Conservation (phyloP, 2,797 vertebrate genomes). For the Etheostoma perlongum region DNA sequence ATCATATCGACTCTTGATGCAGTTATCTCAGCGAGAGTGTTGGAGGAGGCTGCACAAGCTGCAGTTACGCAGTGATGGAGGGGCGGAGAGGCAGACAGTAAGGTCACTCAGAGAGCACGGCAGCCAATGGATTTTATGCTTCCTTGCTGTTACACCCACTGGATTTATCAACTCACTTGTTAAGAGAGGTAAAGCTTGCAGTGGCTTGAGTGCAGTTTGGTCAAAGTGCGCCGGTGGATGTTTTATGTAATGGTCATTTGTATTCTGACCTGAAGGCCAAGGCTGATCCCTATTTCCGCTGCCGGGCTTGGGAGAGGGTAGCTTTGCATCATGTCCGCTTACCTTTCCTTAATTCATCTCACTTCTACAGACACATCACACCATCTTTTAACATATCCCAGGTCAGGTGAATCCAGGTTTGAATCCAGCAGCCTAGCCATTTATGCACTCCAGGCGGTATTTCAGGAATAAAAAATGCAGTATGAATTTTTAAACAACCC, state of each 20-base stretch:
- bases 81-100: constrained; percentile 49
- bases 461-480: constrained; percentile 51
- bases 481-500: constrained; percentile 60
- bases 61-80: constrained; percentile 47
- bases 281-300: constrained; percentile 30
- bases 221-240: constrained; percentile 55
- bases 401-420: constrained; percentile 34
- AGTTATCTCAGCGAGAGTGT: constrained; percentile 47
- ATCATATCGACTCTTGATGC: constrained; percentile 44
- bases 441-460: constrained; percentile 46
- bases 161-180: constrained; percentile 67
- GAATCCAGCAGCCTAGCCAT: constrained; percentile 23
- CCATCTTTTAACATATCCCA: constrained; percentile 17
- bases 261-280: constrained; percentile 43
- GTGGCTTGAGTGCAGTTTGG: constrained; percentile 53
- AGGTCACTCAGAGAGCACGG: constrained; percentile 67
- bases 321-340: constrained; percentile 21
- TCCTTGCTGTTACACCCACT: constrained; percentile 60
- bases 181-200: constrained; percentile 51
- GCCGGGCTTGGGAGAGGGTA: not conserved
- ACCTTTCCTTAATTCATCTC: constrained; percentile 21
- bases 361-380: constrained; percentile 18
- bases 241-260: constrained; percentile 55
- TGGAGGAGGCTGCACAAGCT: constrained; percentile 29
- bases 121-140: constrained; percentile 62